Evolutionary conservation across 2,113 vertebrate genomes (phyloP).

Genomic region (Sebastes schlegelii): DNA sequence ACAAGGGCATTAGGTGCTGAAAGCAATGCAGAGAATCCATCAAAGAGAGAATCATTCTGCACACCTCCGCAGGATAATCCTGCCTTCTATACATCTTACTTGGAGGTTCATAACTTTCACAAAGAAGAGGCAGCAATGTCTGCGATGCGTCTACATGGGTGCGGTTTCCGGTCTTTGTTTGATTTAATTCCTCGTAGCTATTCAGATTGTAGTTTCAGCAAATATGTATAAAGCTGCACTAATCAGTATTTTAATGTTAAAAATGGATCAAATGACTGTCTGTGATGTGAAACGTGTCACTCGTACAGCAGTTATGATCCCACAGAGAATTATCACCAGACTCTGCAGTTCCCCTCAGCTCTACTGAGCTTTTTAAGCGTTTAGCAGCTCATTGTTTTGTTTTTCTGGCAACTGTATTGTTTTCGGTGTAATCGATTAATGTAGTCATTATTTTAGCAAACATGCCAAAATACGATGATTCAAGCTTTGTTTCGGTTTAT

Average conservation of each 20-base stretch:
- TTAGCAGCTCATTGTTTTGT: background rate
- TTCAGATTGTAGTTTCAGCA: background rate
- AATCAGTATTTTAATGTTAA: background rate
- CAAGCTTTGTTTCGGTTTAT: background rate
- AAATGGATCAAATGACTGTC: background rate
- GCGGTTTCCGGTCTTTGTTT: background rate
- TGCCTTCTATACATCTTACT: background rate
- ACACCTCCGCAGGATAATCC: conserved; percentile 1
- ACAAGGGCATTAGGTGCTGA: background rate
- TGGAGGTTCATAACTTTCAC: background rate
- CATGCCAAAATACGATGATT: background rate
- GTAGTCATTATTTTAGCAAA: background rate
- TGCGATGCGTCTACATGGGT: background rate
- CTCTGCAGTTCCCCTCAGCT: background rate
- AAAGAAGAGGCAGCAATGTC: background rate
- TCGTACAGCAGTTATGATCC: background rate
- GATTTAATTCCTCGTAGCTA: background rate
- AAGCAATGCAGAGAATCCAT: background rate
- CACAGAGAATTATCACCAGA: background rate
- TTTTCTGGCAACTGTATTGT: background rate
- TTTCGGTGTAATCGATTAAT: background rate
- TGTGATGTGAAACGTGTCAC: background rate
- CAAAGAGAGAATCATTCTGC: background rate
- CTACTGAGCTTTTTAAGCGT: too few species aligned
- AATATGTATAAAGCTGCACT: background rate